Evolutionary conservation across 53 echinoderm and acorn worm species (phyloP).

Genomic region (Mesocentrotus franciscanus): DNA sequence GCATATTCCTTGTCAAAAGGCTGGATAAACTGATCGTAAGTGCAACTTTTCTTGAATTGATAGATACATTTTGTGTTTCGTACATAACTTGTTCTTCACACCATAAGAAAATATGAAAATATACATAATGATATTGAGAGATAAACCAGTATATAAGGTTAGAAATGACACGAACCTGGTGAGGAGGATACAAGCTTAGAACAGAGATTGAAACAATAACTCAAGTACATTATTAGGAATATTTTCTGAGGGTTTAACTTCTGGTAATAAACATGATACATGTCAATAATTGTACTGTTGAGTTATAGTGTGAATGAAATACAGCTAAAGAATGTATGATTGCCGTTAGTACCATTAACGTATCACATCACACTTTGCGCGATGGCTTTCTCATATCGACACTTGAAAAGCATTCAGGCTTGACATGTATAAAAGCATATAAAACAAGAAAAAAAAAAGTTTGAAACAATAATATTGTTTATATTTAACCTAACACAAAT

Average conservation of each 20-base stretch:
- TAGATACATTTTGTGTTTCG: not conserved
- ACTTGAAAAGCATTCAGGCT: not conserved
- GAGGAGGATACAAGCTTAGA: not conserved
- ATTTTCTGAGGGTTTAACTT: not conserved
- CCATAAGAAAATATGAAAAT: constrained; percentile 16
- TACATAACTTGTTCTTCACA: not conserved
- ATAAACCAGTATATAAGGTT: not conserved
- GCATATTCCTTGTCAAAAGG: not conserved
- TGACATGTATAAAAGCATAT: not conserved
- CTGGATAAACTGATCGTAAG: not conserved
- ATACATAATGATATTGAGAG: not conserved
- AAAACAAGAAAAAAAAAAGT: not conserved
- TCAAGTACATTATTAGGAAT: not conserved
- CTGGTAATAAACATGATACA: not conserved
- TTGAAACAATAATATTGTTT: not conserved
- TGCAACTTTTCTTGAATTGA: not conserved
- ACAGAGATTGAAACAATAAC: not conserved
- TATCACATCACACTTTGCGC: not conserved
- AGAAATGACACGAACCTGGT: not conserved
- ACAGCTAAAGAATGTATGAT: not conserved
- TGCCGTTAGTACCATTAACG: not conserved
- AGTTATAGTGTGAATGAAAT: not conserved
- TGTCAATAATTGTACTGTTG: not conserved
- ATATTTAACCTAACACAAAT: not conserved
- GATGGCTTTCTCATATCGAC: not conserved